phyloP scores from a whole-genome alignment of 2,797 vertebrate genomes.

The Cryptoprocta ferox region DNA sequence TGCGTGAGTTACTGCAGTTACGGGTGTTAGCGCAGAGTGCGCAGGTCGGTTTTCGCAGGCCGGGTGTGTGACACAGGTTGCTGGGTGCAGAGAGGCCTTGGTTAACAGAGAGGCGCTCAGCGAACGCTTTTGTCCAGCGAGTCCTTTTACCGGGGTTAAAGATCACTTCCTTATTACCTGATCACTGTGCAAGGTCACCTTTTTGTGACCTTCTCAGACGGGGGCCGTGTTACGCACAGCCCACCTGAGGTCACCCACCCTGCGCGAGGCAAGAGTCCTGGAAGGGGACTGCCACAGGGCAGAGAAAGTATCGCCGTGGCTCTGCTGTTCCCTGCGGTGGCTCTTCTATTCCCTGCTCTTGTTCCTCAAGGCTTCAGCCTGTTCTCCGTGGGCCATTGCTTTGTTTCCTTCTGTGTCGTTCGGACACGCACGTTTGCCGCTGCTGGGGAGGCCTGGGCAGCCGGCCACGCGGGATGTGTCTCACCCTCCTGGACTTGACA shows the following conservation, averaged over 20 bases:
- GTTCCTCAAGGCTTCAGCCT: accelerated
- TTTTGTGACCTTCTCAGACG: not conserved
- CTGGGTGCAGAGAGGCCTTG: not conserved
- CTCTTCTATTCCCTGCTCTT: too few relatives aligned
- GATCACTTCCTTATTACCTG: accelerated
- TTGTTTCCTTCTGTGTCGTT: not conserved
- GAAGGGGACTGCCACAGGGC: accelerated
- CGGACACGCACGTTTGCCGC: accelerated
- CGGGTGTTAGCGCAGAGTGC: accelerated
- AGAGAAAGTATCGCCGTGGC: not conserved
- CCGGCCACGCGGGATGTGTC: accelerated
- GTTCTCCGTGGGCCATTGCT: not conserved
- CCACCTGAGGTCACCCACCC: accelerated
- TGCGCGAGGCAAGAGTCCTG: accelerated
- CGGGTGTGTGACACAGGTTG: accelerated
- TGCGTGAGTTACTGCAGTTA: accelerated
- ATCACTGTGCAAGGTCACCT: accelerated
- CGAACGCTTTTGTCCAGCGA: accelerated
- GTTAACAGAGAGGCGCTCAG: accelerated
- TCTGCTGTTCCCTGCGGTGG: too few relatives aligned
- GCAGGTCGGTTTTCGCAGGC: accelerated
- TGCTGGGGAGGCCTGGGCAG: accelerated
- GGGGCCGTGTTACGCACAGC: accelerated
- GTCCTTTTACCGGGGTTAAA: not conserved
- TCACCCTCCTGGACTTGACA: not conserved